A percentile compares a stretch with the other conserved stretches of the same genome.
phyloP scores from a whole-genome alignment of 2,797 vertebrate genomes.

The Atherinosoma microstoma region DNA sequence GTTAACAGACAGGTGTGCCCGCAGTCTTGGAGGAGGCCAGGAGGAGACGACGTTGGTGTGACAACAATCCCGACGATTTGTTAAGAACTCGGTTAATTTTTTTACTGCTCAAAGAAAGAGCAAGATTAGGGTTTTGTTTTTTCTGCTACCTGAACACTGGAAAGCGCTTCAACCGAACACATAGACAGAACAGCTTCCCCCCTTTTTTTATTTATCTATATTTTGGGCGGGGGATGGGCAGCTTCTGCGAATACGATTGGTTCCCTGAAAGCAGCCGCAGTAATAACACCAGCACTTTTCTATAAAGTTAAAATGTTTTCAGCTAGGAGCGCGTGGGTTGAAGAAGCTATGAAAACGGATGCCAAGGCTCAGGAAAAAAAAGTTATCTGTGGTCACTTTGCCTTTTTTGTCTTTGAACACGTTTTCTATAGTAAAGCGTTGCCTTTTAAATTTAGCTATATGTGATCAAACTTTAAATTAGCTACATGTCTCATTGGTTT shows the following conservation, averaged over 20 bases:
- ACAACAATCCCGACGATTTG: conserved; percentile 4
- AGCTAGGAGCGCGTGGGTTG: not conserved
- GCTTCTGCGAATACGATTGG: not conserved
- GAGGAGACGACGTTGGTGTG: conserved; percentile 36
- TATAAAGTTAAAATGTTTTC: not conserved
- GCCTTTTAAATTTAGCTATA: not conserved
- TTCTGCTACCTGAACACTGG: no score
- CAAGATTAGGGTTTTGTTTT: not conserved
- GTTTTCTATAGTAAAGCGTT: not conserved
- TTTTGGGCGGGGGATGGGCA: not conserved
- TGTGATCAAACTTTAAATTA: not conserved
- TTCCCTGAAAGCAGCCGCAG: no score
- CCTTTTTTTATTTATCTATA: not conserved
- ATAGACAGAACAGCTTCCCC: not conserved
- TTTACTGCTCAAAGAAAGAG: not conserved
- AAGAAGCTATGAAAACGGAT: not conserved
- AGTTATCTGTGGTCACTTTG: not conserved
- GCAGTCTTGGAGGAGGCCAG: conserved; percentile 49
- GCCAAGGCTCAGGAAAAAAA: not conserved
- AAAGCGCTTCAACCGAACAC: not conserved
- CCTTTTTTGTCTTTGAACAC: not conserved
- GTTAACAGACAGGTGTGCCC: conserved; percentile 30
- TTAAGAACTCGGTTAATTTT: not conserved
- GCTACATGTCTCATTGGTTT: not conserved
- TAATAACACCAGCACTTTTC: not conserved